Percentiles rank a stretch among this genome's conserved stretches.
Evolutionary conservation across 2,888 invertebrate species (phyloP).

Genomic region (Eupelmus urozonus): DNA sequence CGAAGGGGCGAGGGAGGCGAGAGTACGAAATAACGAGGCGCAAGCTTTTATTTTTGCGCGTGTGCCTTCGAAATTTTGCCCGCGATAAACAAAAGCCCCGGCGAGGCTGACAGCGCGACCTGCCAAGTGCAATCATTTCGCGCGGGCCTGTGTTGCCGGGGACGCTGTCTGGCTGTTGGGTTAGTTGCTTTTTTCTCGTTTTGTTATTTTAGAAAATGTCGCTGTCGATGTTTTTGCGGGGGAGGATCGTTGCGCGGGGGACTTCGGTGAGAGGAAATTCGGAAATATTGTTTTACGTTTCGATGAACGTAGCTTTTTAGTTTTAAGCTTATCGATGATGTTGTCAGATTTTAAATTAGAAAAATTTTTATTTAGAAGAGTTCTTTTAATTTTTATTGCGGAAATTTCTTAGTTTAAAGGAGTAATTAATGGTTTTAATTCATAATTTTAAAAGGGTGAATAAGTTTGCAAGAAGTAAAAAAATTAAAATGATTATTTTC

Average conservation of each 20-base stretch:
- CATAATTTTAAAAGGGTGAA: too few relatives aligned
- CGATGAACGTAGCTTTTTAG: too few relatives aligned
- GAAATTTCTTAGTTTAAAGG: too few relatives aligned
- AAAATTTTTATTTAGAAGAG: too few relatives aligned
- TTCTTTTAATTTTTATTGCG: too few relatives aligned
- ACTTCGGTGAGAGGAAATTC: too few relatives aligned
- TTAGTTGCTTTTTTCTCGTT: slow-evolving; percentile 17
- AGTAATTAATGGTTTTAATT: too few relatives aligned
- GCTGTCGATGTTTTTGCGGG: not conserved
- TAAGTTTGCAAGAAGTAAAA: too few relatives aligned
- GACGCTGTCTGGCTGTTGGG: not conserved
- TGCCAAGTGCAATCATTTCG: slow-evolving; percentile 59
- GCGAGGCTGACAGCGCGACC: slow-evolving; percentile 53
- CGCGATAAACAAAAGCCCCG: slow-evolving; percentile 58
- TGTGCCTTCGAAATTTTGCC: slow-evolving; percentile 51
- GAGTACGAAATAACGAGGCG: slow-evolving; percentile 52
- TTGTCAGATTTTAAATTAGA: too few relatives aligned
- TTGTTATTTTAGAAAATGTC: not conserved
- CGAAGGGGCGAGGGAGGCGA: slow-evolving; percentile 11
- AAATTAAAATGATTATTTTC: not conserved
- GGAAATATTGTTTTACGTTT: too few relatives aligned
- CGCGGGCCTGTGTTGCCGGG: slow-evolving; percentile 33
- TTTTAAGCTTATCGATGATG: too few relatives aligned
- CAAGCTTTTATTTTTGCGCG: slow-evolving; percentile 56
- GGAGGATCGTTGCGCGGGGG: too few relatives aligned